These are phyloP conservation scores for Nothobranchius furzeri DNA, from an alignment of 2,113 vertebrate species.

Conservation along the genomic window DNA sequence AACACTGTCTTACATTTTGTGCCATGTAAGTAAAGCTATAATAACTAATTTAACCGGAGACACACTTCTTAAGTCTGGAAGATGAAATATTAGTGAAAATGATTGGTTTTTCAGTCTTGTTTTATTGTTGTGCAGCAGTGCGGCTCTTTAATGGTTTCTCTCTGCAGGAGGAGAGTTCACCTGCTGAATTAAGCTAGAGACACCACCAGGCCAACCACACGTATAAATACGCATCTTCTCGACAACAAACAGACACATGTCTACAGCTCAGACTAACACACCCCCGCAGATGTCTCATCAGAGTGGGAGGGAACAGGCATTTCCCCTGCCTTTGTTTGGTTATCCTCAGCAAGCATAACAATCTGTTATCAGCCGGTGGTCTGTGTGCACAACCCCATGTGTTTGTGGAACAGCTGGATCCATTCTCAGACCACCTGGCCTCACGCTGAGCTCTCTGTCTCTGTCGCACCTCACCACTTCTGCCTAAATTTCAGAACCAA, in stretches of 20 bases:
- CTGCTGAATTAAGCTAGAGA: constrained; percentile 35
- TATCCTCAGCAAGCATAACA: constrained; percentile 23
- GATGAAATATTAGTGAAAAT: constrained; percentile 43
- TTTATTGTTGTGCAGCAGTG: constrained; percentile 15
- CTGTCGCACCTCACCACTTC: constrained; percentile 59
- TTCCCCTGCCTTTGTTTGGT: constrained; percentile 25
- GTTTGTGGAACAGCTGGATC: constrained; percentile 68
- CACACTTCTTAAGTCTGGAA: constrained; percentile 32
- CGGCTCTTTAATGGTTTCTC: constrained; percentile 50
- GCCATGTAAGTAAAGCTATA: constrained; percentile 25
- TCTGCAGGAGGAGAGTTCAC: constrained; percentile 30
- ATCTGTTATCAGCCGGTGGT: constrained; percentile 18
- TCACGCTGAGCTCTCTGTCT: constrained; percentile 53
- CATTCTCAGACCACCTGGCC: constrained; percentile 39
- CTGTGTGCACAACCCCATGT: constrained; percentile 36
- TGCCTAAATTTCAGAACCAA: constrained; percentile 66
- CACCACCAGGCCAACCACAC: constrained; percentile 27
- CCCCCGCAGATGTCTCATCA: constrained; percentile 26
- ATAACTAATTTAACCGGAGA: constrained; percentile 37
- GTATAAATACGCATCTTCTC: constrained; percentile 34
- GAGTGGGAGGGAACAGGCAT: constrained; percentile 12
- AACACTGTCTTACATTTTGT: constrained; percentile 21
- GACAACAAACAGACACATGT: constrained; percentile 1
- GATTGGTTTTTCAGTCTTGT: constrained; percentile 45
- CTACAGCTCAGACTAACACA: constrained; percentile 21